A percentile compares a stretch with the other conserved stretches of the same genome.
Conservation (phyloP, 2,888 invertebrate species). For the Acanthacorydalis orientalis region DNA sequence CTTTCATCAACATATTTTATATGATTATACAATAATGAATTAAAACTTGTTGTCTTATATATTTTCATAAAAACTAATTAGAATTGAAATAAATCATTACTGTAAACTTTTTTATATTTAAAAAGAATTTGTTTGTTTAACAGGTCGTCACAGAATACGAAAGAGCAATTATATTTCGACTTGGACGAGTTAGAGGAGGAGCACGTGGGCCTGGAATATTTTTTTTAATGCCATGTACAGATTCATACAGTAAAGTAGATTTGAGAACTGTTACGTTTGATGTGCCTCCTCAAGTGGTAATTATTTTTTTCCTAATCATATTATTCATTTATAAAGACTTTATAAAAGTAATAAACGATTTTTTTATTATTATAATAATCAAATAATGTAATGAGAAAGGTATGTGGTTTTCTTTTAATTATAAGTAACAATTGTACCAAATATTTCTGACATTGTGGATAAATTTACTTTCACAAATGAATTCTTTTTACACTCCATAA, state of each 20-base stretch:
- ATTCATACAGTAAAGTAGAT: conserved; percentile 83
- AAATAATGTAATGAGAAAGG: too few relatives aligned
- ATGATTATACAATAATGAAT: not conserved
- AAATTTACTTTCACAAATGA: too few relatives aligned
- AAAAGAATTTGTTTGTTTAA: conserved; percentile 10
- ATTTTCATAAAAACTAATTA: not conserved
- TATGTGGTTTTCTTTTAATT: too few relatives aligned
- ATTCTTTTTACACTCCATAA: too few relatives aligned
- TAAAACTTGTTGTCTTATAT: not conserved
- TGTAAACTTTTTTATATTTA: not conserved
- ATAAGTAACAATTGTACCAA: too few relatives aligned
- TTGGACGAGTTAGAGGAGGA: conserved; percentile 63
- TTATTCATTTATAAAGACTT: too few relatives aligned
- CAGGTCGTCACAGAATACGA: conserved; percentile 76
- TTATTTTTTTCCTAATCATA: not conserved
- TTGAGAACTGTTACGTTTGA: conserved; percentile 87
- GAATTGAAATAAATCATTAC: conserved; percentile 2
- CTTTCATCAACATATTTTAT: not conserved
- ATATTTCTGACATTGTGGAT: too few relatives aligned
- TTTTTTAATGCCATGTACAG: conserved; percentile 87
- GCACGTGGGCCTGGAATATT: conserved; percentile 80
- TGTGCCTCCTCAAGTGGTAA: conserved; percentile 90
- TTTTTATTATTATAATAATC: too few relatives aligned
- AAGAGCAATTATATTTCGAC: conserved; percentile 74
- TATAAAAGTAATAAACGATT: too few relatives aligned